phyloP scores from a whole-genome alignment of 2,113 vertebrate genomes.

The Chelonoidis abingdonii region DNA sequence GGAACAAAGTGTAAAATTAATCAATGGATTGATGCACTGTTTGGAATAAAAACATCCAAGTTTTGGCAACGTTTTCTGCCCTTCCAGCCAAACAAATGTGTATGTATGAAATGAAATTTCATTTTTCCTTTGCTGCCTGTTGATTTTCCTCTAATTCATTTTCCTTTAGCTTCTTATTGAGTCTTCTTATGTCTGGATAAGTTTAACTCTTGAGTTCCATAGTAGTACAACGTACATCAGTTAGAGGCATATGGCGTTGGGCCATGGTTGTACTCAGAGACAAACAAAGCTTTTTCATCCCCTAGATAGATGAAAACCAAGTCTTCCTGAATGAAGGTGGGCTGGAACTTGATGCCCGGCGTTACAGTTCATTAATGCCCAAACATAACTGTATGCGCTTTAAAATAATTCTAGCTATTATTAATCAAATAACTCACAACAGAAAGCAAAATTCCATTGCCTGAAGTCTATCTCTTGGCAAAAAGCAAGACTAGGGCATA shows the following conservation, averaged over 20 bases:
- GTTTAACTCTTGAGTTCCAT: slow-evolving; percentile 55
- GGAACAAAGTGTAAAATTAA: slow-evolving; percentile 77
- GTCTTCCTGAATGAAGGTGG: slow-evolving; percentile 4
- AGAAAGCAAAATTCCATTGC: not conserved
- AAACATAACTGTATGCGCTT: not conserved
- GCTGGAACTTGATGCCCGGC: slow-evolving; percentile 31
- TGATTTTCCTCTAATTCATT: slow-evolving; percentile 74
- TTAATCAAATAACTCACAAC: slow-evolving; percentile 21
- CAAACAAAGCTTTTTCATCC: slow-evolving; percentile 31
- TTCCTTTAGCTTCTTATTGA: slow-evolving; percentile 67
- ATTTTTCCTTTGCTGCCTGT: slow-evolving; percentile 72
- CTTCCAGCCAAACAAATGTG: slow-evolving; percentile 66
- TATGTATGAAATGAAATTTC: slow-evolving; percentile 70
- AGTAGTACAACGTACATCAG: not conserved
- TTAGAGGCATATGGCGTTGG: not conserved
- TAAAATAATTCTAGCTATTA: not conserved
- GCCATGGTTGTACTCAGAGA: not conserved
- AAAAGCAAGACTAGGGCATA: not conserved
- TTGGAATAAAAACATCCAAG: slow-evolving; percentile 71
- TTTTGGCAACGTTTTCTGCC: slow-evolving; percentile 65
- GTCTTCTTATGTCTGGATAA: slow-evolving; percentile 53
- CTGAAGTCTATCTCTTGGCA: not conserved
- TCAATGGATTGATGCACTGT: slow-evolving; percentile 71
- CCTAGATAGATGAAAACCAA: slow-evolving; percentile 48
- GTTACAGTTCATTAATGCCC: not conserved